Percentiles rank a stretch among this genome's conserved stretches.
Conservation (phyloP, 2,113 vertebrate genomes). For the Sitta europaea region DNA sequence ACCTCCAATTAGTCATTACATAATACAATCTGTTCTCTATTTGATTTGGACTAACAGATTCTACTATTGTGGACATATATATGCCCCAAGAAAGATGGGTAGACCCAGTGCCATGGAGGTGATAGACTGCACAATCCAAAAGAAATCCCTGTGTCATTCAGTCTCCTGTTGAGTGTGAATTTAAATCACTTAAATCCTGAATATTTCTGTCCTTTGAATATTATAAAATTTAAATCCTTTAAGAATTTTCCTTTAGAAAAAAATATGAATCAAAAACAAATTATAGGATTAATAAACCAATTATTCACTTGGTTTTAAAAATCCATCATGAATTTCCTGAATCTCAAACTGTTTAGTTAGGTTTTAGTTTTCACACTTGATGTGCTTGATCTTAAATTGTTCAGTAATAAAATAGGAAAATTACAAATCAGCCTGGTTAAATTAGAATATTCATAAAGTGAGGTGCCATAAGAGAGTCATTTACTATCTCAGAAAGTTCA, state of each 20-base stretch:
- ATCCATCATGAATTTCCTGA: conserved; percentile 60
- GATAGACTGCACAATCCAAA: conserved; percentile 12
- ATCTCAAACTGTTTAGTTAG: conserved; percentile 61
- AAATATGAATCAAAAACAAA: conserved; percentile 38
- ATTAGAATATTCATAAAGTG: conserved; percentile 67
- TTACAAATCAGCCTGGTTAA: conserved; percentile 48
- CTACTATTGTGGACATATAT: not conserved
- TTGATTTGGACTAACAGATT: conserved; percentile 24
- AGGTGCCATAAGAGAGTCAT: conserved; percentile 39
- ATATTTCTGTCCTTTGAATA: conserved; percentile 27
- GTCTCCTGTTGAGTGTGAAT: conserved; percentile 33
- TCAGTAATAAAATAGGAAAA: conserved; percentile 61
- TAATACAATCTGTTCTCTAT: conserved; percentile 31
- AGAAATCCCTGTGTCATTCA: not conserved
- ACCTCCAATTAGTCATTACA: not conserved
- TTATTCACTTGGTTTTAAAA: conserved; percentile 65
- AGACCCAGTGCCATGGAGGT: not conserved
- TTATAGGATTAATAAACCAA: conserved; percentile 46
- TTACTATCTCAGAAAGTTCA: conserved; percentile 28
- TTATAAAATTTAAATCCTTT: conserved; percentile 63
- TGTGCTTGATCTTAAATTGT: conserved; percentile 60
- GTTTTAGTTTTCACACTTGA: conserved; percentile 57
- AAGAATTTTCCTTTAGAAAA: conserved; percentile 40
- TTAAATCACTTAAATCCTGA: conserved; percentile 56
- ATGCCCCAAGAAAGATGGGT: not conserved